Conservation (phyloP, 2,888 invertebrate genomes). For the Drosophila merina region DNA sequence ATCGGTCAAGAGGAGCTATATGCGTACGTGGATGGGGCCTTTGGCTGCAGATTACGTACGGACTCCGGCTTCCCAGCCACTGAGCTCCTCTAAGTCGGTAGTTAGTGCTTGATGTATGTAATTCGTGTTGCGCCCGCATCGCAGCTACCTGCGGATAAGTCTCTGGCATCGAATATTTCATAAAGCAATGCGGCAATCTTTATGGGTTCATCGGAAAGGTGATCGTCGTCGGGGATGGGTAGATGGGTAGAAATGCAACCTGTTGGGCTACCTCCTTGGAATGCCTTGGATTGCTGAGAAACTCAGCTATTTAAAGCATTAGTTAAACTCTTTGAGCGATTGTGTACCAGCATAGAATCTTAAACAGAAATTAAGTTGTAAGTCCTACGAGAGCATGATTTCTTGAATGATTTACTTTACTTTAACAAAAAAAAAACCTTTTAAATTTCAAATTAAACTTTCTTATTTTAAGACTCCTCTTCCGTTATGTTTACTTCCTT, state of each 20-base stretch:
- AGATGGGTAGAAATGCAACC: conserved; percentile 60
- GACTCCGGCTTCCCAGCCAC: conserved; percentile 21
- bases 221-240: conserved; percentile 51
- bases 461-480: background rate
- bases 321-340: conserved; percentile 5
- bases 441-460: background rate
- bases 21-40: conserved; percentile 67
- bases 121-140: conserved; percentile 76
- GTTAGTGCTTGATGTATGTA: conserved; percentile 77
- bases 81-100: conserved; percentile 57
- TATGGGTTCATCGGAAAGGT: conserved; percentile 77
- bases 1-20: conserved; percentile 64
- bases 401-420: background rate
- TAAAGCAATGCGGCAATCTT: conserved; percentile 75
- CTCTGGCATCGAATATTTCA: conserved; percentile 60
- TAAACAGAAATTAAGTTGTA: background rate
- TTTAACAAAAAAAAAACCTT: background rate
- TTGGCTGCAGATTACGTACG: conserved; percentile 74
- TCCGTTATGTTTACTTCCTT: background rate
- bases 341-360: background rate
- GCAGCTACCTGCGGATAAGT: conserved; percentile 64
- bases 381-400: background rate
- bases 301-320: conserved; percentile 38
- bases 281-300: conserved; percentile 64
- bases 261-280: conserved; percentile 56